Conservation (phyloP, 2,113 vertebrate genomes). For the Cardinalis cardinalis region DNA sequence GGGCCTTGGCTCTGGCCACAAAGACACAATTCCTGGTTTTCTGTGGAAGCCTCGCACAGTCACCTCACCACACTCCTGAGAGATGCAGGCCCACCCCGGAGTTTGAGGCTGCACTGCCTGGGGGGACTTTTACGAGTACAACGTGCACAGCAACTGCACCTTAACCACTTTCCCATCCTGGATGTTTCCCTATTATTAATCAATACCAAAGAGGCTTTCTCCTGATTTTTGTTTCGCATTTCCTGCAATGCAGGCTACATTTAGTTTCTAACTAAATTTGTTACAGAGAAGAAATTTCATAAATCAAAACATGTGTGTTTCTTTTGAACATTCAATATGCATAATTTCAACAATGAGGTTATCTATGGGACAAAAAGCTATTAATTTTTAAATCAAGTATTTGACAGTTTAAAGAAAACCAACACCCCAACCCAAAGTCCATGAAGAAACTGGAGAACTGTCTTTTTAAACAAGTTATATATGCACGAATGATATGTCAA, state of each 20-base stretch:
- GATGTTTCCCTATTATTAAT: background rate
- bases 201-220: background rate
- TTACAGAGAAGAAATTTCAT: background rate
- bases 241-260: background rate
- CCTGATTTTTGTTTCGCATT: background rate
- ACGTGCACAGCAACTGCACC: accelerated
- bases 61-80: background rate
- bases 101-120: background rate
- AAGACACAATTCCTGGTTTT: background rate
- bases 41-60: background rate
- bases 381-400: background rate
- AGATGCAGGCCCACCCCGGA: background rate
- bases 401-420: background rate
- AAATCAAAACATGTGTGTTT: background rate
- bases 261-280: background rate
- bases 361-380: background rate
- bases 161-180: background rate
- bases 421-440: slow-evolving; percentile 34
- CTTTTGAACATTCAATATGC: background rate
- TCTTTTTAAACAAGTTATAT: slow-evolving; percentile 71
- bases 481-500: slow-evolving; percentile 55
- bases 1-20: background rate
- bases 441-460: slow-evolving; percentile 58
- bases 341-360: background rate
- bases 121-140: background rate